Percentiles rank a stretch among this genome's conserved stretches.
These are phyloP conservation scores for Neostethus bicornis DNA, from an alignment of 2,797 vertebrate species.

Conservation along the genomic window DNA sequence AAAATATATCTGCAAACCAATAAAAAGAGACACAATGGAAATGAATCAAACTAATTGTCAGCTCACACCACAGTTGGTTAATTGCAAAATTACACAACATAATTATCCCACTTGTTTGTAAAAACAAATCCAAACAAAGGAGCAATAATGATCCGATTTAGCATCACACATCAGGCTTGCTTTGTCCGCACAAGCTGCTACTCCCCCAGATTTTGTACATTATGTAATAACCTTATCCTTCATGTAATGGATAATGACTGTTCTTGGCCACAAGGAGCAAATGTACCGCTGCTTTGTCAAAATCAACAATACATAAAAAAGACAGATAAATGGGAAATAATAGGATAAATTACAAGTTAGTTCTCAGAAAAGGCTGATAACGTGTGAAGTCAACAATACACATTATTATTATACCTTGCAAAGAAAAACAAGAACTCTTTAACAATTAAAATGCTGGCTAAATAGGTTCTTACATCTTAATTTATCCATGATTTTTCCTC, in stretches of 20 bases:
- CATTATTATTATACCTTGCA: slow-evolving; percentile 43
- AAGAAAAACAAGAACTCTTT: slow-evolving; percentile 32
- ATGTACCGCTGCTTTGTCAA: slow-evolving; percentile 25
- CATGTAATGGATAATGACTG: slow-evolving; percentile 64
- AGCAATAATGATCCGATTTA: slow-evolving; percentile 55
- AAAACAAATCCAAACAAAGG: slow-evolving; percentile 71
- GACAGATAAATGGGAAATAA: slow-evolving; percentile 30
- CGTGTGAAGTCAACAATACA: slow-evolving; percentile 26
- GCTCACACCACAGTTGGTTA: slow-evolving; percentile 60
- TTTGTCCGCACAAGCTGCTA: slow-evolving; percentile 31
- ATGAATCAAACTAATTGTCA: slow-evolving; percentile 68
- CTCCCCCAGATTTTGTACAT: slow-evolving; percentile 58
- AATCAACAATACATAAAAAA: slow-evolving; percentile 15
- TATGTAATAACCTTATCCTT: slow-evolving; percentile 60
- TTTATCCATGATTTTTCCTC: slow-evolving; percentile 98
- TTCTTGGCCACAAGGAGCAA: slow-evolving; percentile 37
- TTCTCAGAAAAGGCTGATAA: slow-evolving; percentile 26
- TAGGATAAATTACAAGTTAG: slow-evolving; percentile 17
- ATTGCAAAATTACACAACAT: slow-evolving; percentile 67
- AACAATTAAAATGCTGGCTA: slow-evolving; percentile 37
- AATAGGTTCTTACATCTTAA: slow-evolving; percentile 92
- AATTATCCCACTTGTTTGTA: slow-evolving; percentile 69
- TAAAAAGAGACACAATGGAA: slow-evolving; percentile 31
- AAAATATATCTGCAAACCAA: slow-evolving; percentile 91
- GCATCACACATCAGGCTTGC: slow-evolving; percentile 36